Evolutionary conservation across 1,140 invertebrate species (phyloP).

Genomic region (Camponotus vicinus): DNA sequence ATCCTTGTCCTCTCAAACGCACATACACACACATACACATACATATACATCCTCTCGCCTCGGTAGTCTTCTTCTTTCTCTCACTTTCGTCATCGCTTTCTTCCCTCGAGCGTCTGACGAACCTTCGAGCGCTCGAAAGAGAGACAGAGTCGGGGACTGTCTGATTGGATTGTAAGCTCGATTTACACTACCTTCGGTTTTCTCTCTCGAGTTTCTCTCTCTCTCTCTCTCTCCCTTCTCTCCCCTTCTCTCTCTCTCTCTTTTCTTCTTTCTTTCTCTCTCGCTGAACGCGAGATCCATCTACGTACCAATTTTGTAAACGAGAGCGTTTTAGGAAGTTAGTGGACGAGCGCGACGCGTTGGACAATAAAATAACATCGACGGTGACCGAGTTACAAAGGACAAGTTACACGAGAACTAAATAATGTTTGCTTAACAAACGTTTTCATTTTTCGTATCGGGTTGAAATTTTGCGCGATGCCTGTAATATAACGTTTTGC

Average conservation of each 20-base stretch:
- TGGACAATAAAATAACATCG: constrained; percentile 68
- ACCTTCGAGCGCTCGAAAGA: constrained; percentile 52
- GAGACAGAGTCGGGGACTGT: constrained; percentile 63
- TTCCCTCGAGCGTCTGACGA: constrained; percentile 63
- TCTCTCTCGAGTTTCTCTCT: constrained; percentile 17
- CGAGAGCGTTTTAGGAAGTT: constrained; percentile 66
- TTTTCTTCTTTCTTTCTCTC: background rate
- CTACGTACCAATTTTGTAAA: constrained; percentile 47
- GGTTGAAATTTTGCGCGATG: constrained; percentile 9
- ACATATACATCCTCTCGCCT: background rate
- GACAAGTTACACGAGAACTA: constrained; percentile 67
- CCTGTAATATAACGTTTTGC: constrained; percentile 13
- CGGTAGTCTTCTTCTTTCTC: constrained; percentile 34
- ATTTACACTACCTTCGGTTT: constrained; percentile 81
- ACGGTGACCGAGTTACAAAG: constrained; percentile 64
- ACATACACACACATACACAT: background rate
- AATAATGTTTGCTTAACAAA: constrained; percentile 64
- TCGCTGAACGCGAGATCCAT: constrained; percentile 34
- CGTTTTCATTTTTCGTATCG: constrained; percentile 26
- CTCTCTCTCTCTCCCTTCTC: background rate
- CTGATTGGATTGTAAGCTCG: constrained; percentile 84
- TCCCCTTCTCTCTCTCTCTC: background rate
- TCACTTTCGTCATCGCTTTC: constrained; percentile 49
- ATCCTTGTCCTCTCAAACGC: constrained; percentile 44
- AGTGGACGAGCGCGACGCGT: constrained; percentile 39